Conservation (phyloP, 1,140 invertebrate genomes). For the Gonioctena quinquepunctata region DNA sequence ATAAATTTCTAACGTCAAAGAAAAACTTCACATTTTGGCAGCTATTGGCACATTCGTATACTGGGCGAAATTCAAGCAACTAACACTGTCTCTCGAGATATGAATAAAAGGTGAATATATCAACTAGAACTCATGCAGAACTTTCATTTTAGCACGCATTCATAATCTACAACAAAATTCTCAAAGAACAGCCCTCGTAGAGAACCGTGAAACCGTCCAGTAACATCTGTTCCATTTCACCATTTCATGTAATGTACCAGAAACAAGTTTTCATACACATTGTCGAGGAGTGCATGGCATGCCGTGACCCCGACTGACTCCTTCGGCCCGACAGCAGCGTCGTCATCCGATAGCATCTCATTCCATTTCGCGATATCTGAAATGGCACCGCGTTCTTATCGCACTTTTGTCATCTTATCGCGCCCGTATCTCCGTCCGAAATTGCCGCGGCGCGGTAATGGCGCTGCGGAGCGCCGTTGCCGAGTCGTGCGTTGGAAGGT, state of each 20-base stretch:
- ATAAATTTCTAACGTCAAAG: too few species aligned
- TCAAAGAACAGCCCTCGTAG: too few species aligned
- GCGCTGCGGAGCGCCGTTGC: not conserved
- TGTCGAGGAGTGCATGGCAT: not conserved
- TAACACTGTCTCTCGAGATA: too few species aligned
- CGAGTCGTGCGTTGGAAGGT: not conserved
- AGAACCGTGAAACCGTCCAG: too few species aligned
- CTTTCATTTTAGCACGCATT: too few species aligned
- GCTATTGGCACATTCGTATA: too few species aligned
- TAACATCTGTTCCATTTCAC: not conserved
- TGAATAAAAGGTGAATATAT: too few species aligned
- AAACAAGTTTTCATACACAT: not conserved
- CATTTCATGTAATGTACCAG: not conserved
- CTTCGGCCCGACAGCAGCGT: not conserved
- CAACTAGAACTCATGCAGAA: too few species aligned
- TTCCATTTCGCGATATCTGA: not conserved
- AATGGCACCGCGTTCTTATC: not conserved
- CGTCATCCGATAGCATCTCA: not conserved
- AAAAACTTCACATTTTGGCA: too few species aligned
- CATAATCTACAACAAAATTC: too few species aligned
- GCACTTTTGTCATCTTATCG: not conserved
- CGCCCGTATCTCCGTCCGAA: not conserved
- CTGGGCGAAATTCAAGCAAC: too few species aligned
- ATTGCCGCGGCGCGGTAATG: not conserved
- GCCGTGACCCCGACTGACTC: not conserved